These are phyloP conservation scores for Chaetoderma sp. DNA, from an alignment of 2,888 invertebrate species.

Conservation along the genomic window DNA sequence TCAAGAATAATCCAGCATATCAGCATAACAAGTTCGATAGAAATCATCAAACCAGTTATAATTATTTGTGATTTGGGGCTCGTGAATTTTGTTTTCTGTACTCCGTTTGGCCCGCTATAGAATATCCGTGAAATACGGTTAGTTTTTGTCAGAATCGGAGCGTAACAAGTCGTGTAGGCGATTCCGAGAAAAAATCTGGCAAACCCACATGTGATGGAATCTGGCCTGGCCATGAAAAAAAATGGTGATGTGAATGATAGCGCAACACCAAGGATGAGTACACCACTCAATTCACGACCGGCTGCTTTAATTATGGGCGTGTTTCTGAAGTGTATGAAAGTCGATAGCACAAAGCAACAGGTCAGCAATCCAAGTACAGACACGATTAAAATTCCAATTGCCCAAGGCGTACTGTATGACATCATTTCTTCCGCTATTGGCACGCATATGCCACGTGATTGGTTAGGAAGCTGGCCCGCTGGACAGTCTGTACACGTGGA, in stretches of 20 bases:
- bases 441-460: slow-evolving; percentile 67
- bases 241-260: slow-evolving; percentile 73
- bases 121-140: slow-evolving; percentile 74
- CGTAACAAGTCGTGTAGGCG: slow-evolving; percentile 73
- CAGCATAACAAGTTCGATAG: slow-evolving; percentile 71
- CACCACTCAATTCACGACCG: slow-evolving; percentile 73
- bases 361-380: slow-evolving; percentile 70
- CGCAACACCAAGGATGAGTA: slow-evolving; percentile 71
- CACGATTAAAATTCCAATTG: slow-evolving; percentile 65
- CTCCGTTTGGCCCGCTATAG: slow-evolving; percentile 60
- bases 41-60: slow-evolving; percentile 71
- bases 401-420: slow-evolving; percentile 71
- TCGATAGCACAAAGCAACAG: slow-evolving; percentile 70
- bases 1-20: slow-evolving; percentile 71
- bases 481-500: slow-evolving; percentile 72
- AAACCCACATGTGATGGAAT: slow-evolving; percentile 70
- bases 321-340: slow-evolving; percentile 72
- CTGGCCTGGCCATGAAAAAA: slow-evolving; percentile 72
- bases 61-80: slow-evolving; percentile 71
- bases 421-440: slow-evolving; percentile 71
- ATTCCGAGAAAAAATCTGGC: slow-evolving; percentile 73
- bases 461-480: slow-evolving; percentile 62
- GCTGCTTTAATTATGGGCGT: slow-evolving; percentile 75
- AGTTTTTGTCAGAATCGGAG: slow-evolving; percentile 74
- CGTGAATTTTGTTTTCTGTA: slow-evolving; percentile 69